phyloP scores from a whole-genome alignment of 2,888 invertebrate species.

The Chaitophorus viminalis region DNA sequence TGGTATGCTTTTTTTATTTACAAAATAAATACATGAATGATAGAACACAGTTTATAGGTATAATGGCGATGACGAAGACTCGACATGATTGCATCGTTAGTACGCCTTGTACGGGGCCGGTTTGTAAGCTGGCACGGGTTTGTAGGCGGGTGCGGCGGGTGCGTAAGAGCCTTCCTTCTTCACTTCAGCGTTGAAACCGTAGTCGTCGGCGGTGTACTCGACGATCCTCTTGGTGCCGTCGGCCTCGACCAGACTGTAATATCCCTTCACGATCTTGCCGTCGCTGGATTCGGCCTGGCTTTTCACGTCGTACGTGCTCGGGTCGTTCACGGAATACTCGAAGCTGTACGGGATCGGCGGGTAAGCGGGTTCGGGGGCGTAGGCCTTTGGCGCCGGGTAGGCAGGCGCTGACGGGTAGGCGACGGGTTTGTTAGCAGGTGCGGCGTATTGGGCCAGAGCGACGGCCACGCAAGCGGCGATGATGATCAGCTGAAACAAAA shows the following conservation, averaged over 20 bases:
- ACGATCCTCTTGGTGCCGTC: conserved; percentile 45
- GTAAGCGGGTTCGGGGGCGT: conserved; percentile 44
- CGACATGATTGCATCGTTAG: not conserved
- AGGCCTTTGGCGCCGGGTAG: conserved; percentile 44
- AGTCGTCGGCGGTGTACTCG: conserved; percentile 53
- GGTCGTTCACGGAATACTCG: conserved; percentile 40
- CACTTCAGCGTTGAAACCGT: conserved; percentile 47
- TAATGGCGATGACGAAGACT: conserved; percentile 47
- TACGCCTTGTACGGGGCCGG: conserved; percentile 66
- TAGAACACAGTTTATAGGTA: not conserved
- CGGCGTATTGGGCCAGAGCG: conserved; percentile 26
- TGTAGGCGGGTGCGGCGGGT: conserved; percentile 12
- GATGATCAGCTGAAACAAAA: conserved; percentile 29
- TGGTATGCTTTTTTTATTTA: not conserved
- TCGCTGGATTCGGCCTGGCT: not conserved
- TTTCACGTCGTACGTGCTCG: conserved; percentile 22
- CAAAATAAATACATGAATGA: not conserved
- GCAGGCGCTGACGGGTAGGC: not conserved
- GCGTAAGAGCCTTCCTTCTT: conserved; percentile 60
- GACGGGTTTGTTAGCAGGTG: conserved; percentile 5
- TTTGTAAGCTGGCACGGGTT: conserved; percentile 64
- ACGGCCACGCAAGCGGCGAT: conserved; percentile 32
- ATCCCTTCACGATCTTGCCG: conserved; percentile 26
- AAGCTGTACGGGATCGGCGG: conserved; percentile 25
- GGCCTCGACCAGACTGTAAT: conserved; percentile 37